These are phyloP conservation scores for Atherinomorus stipes DNA, from an alignment of 2,113 vertebrate genomes.

Conservation along the genomic window DNA sequence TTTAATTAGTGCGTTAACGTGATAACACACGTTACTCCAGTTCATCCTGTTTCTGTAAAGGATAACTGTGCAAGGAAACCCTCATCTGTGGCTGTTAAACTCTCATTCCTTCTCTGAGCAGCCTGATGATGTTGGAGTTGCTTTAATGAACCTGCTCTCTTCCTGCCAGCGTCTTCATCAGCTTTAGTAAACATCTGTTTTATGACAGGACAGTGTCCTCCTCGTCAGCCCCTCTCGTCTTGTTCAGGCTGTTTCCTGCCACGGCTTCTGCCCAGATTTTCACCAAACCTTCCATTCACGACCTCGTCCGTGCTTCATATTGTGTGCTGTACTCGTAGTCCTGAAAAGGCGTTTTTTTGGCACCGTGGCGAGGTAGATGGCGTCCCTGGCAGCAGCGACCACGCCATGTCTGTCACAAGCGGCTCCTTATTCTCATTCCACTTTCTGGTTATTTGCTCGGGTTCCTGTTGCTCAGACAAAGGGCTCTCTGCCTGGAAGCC, in stretches of 20 bases:
- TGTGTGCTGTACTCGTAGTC: neutral
- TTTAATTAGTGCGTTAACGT: no score
- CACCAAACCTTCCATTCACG: neutral
- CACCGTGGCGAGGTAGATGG: neutral
- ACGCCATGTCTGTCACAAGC: constrained; percentile 35
- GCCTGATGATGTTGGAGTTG: no score
- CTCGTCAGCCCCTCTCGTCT: neutral
- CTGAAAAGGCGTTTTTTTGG: constrained; percentile 44
- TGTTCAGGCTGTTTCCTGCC: neutral
- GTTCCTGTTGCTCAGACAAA: constrained; percentile 56
- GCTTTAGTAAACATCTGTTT: neutral
- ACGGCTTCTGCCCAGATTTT: neutral
- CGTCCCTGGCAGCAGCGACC: constrained; percentile 44
- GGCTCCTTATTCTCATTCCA: constrained; percentile 42
- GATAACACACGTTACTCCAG: no score
- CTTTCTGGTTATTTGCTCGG: constrained; percentile 42
- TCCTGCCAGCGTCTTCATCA: neutral
- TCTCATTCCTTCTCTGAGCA: no score
- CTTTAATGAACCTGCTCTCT: neutral
- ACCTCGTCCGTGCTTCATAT: neutral
- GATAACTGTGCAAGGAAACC: no score
- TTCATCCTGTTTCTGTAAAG: no score
- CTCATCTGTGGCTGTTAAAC: no score
- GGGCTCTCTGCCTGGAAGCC: constrained; percentile 34
- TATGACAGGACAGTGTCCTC: neutral